Evolutionary conservation across 2,888 invertebrate genomes (phyloP), one percentile per base, ranked within the genome.

Genomic region (Chrysotoxum bicinctum): DNA sequence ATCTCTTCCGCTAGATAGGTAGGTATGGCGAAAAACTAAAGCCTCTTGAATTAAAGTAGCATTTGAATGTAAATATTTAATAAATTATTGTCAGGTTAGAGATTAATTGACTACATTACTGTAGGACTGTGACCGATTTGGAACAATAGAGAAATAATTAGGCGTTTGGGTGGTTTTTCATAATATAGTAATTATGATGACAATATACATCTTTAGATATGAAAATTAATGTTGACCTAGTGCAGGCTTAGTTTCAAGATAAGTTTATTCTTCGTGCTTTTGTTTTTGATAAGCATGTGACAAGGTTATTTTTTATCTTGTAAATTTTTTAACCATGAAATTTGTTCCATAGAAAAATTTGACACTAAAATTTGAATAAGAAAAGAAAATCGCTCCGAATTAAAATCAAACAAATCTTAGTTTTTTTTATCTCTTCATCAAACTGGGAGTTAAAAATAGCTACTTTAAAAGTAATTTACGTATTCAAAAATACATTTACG

Each of bases 1-100:
- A 64, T 77, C 32, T 70, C 77, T 77, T 77, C 77, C 77, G 78
- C 64, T 64, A 10, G 32, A 10, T 35, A 23, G 4, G 7, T 9
- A 37, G 16, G 5, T 14, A 58, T 54, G 10, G 60, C n/a, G 37
- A 19, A 52, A 43, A 74, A 16, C 62, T 30, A 4, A 26, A 48
- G 21, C 40, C 40, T 9, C 19, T 54, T 54, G 60, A 64, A 6
- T 19, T 12, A 19, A n/a, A 12, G 6, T 9, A 10, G 32, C 32
- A 66, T 50, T 50, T 26, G 35, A 66, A 66, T 66, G 50, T 50
- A 50, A 66, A 50, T 50, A 66, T 21, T 35, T 23, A 66, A 23
- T 23, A 35, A 50, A 66, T 50, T 62, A 45, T 45, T 54, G 1
- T 19, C 12, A 58, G n/a, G 45, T 35, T 3, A 37, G 14, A 66